Evolutionary conservation across 2,113 vertebrate genomes (phyloP).

Genomic region (Zapus hudsonius): DNA sequence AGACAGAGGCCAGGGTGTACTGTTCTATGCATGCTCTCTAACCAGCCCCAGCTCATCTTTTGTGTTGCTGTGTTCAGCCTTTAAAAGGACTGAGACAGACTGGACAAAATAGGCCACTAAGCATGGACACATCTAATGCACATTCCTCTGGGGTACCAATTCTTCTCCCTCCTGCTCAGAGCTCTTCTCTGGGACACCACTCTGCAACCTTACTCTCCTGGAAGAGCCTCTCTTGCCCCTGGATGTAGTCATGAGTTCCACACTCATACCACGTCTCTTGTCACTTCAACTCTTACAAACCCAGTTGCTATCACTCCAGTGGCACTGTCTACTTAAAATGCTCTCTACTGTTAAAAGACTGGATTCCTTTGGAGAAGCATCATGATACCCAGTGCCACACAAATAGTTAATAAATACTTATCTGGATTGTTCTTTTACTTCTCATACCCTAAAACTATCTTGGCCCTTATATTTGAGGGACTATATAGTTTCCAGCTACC

Average conservation of each 20-base stretch:
- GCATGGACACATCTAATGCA: fast-evolving
- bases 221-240: background rate
- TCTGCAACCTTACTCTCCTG: background rate
- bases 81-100: background rate
- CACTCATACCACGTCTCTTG: background rate
- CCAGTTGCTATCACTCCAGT: background rate
- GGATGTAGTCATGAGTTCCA: background rate
- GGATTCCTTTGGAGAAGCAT: background rate
- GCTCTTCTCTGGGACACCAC: background rate
- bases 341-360: background rate
- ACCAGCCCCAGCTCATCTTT: background rate
- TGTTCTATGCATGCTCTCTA: background rate
- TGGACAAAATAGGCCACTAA: background rate
- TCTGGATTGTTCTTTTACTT: background rate
- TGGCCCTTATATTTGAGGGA: background rate
- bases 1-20: background rate
- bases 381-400: background rate
- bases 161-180: background rate
- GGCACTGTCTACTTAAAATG: background rate
- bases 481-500: background rate
- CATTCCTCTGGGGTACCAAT: background rate
- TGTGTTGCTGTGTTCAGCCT: too few species aligned
- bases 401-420: background rate
- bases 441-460: background rate
- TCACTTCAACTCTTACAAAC: background rate